Percentiles rank a stretch among this genome's conserved stretches.
Conservation (phyloP, 2,888 invertebrate genomes). For the Alcis repandata region DNA sequence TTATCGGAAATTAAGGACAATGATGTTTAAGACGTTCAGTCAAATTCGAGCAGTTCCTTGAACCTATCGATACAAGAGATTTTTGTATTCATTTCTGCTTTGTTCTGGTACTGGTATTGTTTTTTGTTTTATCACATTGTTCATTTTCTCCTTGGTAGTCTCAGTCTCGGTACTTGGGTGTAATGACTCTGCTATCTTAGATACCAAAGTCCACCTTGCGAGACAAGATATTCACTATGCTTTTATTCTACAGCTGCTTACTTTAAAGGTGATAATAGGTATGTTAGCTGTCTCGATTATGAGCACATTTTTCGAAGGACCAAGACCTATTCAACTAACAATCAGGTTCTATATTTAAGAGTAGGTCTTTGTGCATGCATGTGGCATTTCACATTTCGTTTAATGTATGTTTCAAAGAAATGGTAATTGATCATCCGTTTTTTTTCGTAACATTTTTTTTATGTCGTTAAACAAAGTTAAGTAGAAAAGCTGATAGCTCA, state of each 20-base stretch:
- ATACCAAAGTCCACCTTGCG: constrained; percentile 16
- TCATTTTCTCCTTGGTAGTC: constrained; percentile 7
- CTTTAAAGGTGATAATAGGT: no score
- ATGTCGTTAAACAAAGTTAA: no score
- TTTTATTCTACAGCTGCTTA: not conserved
- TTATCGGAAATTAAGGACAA: constrained; percentile 4
- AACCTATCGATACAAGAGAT: not conserved
- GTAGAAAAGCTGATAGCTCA: no score
- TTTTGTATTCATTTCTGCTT: not conserved
- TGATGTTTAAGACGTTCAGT: not conserved
- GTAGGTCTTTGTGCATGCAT: no score
- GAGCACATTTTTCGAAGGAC: no score
- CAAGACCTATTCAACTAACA: no score
- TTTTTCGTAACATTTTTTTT: no score
- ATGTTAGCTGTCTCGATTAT: not conserved
- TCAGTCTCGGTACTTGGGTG: not conserved
- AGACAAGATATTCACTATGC: constrained; percentile 7
- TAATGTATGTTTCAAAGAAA: no score
- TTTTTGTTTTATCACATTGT: constrained; percentile 9
- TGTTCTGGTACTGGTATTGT: constrained; percentile 7
- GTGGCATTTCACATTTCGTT: no score
- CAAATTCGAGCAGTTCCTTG: not conserved
- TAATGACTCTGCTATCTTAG: constrained; percentile 16
- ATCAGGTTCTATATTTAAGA: no score
- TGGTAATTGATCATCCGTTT: no score